Evolutionary conservation across 1,140 invertebrate species (phyloP).

Genomic region (Penaeus chinensis): DNA sequence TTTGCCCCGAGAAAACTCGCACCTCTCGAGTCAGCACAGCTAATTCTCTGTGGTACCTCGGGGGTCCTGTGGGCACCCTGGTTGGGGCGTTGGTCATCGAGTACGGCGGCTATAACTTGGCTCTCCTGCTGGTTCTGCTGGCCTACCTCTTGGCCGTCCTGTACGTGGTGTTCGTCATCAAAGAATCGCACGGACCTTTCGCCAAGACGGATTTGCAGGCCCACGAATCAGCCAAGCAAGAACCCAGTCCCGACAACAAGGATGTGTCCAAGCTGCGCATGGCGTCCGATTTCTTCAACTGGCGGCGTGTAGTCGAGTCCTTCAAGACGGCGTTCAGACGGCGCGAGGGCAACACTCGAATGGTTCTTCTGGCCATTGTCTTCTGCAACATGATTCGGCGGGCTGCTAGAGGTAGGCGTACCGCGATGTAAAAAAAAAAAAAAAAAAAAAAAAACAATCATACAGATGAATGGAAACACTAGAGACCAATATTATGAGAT

Average conservation of each 20-base stretch:
- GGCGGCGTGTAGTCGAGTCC: slow-evolving; percentile 52
- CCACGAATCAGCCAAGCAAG: slow-evolving; percentile 18
- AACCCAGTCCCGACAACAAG: slow-evolving; percentile 13
- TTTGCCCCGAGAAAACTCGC: slow-evolving; percentile 39
- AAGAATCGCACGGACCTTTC: slow-evolving; percentile 56
- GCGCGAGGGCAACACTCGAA: slow-evolving; percentile 42
- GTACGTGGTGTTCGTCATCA: slow-evolving; percentile 56
- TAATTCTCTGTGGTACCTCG: slow-evolving; percentile 58
- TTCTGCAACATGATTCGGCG: slow-evolving; percentile 46
- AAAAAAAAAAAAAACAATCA: not conserved
- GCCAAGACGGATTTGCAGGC: slow-evolving; percentile 37
- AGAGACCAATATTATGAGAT: no score
- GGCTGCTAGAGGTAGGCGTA: slow-evolving; percentile 47
- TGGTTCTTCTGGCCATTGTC: slow-evolving; percentile 33
- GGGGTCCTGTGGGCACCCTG: slow-evolving; percentile 52
- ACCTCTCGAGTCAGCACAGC: slow-evolving; percentile 49
- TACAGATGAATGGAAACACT: not conserved
- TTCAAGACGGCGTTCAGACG: slow-evolving; percentile 59
- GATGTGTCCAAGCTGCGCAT: slow-evolving; percentile 25
- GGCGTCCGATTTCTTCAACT: slow-evolving; percentile 53
- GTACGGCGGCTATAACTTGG: slow-evolving; percentile 47
- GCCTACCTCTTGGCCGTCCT: slow-evolving; percentile 38
- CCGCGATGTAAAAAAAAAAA: not conserved
- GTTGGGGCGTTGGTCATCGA: slow-evolving; percentile 43
- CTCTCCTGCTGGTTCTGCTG: slow-evolving; percentile 39